A percentile compares a stretch with the other conserved stretches of the same genome.
These are phyloP conservation scores for Mastomys coucha DNA, from an alignment of 2,113 vertebrate species.

Conservation along the genomic window DNA sequence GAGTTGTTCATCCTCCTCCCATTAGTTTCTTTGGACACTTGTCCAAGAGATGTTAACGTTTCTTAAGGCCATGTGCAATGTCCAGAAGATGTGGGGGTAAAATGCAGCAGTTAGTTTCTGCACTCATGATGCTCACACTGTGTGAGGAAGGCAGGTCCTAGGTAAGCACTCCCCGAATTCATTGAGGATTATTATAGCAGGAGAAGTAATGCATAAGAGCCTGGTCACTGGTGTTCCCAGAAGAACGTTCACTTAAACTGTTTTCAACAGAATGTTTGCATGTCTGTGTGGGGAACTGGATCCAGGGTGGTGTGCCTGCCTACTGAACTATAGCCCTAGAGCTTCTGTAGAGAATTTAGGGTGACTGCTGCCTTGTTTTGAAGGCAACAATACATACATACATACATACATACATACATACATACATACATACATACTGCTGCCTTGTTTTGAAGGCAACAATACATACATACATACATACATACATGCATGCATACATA, in stretches of 20 bases:
- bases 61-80: neutral
- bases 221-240: neutral
- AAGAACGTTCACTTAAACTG: conserved; percentile 5
- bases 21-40: conserved; percentile 34
- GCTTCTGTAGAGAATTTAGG: neutral
- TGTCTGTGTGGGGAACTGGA: neutral
- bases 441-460: no score
- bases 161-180: neutral
- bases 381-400: neutral
- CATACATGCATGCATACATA: no score
- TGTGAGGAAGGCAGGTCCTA: neutral
- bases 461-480: no score
- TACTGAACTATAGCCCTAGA: neutral
- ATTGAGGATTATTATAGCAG: neutral
- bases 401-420: no score
- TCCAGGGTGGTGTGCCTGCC: neutral
- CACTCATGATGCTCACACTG: neutral
- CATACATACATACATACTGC: no score
- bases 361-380: neutral
- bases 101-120: neutral
- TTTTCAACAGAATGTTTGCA: neutral
- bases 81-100: neutral
- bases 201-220: neutral
- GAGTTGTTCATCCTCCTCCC: neutral
- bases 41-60: neutral